phyloP scores from a whole-genome alignment of 2,888 invertebrate species.

The Thecocarcelia acutangulata region DNA sequence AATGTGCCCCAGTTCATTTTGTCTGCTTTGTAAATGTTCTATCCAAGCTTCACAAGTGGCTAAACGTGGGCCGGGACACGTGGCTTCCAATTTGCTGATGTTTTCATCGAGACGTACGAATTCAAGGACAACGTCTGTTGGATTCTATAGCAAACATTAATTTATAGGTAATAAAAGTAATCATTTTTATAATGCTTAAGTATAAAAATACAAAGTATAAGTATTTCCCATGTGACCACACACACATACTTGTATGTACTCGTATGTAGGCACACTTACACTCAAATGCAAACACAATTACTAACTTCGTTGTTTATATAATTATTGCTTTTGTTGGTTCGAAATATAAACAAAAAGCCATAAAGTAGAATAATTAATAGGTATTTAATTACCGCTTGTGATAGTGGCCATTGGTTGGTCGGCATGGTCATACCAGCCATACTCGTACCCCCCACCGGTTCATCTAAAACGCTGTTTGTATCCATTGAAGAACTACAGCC shows the following conservation, averaged over 20 bases:
- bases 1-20: conserved; percentile 73
- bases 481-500: conserved; percentile 78
- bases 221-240: neutral
- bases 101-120: conserved; percentile 78
- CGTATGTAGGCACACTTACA: neutral
- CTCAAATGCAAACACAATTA: neutral
- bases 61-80: conserved; percentile 79
- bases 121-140: conserved; percentile 75
- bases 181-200: no score
- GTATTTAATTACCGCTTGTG: conserved; percentile 59
- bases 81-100: conserved; percentile 78
- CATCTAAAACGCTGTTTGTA: conserved; percentile 72
- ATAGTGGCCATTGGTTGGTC: conserved; percentile 61
- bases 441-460: conserved; percentile 56
- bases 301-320: neutral
- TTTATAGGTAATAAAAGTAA: conserved; percentile 29
- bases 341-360: neutral
- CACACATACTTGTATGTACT: neutral
- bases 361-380: conserved; percentile 25
- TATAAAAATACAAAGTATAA: neutral
- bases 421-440: conserved; percentile 38
- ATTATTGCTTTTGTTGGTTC: conserved; percentile 35
- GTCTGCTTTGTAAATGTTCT: conserved; percentile 77
- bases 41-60: conserved; percentile 81
- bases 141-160: conserved; percentile 63